Conservation (phyloP, 2,113 vertebrate genomes). For the Climacteris rufus region DNA sequence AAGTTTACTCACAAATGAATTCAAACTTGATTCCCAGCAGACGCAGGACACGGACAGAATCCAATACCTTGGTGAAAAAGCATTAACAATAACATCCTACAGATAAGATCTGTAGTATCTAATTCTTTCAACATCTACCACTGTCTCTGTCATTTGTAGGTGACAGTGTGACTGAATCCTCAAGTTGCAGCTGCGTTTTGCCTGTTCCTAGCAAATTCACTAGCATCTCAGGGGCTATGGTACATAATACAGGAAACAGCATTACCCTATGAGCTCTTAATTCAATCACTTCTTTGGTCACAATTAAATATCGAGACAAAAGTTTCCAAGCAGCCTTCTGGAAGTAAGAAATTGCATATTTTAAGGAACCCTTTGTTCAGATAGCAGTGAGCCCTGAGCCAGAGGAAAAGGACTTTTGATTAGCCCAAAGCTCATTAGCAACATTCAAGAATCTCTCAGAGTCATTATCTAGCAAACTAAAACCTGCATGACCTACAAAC, state of each 20-base stretch:
- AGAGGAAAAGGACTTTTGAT: neutral
- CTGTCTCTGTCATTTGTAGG: neutral
- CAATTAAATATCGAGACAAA: neutral
- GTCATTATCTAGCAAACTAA: neutral
- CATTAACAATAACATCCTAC: neutral
- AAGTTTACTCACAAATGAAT: neutral
- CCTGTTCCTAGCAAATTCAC: neutral
- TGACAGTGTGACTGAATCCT: neutral
- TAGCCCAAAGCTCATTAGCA: constrained; percentile 45
- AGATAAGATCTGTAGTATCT: neutral
- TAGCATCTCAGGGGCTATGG: neutral
- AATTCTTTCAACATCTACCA: neutral
- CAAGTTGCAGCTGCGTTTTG: neutral
- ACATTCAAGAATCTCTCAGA: neutral
- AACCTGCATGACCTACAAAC: constrained; percentile 26
- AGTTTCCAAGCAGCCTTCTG: neutral
- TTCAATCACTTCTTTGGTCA: neutral
- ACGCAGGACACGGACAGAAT: neutral
- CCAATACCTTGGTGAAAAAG: neutral
- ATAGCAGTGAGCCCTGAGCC: neutral
- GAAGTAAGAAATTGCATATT: neutral
- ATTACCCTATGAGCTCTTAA: neutral
- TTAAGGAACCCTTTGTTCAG: neutral
- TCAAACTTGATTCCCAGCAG: neutral
- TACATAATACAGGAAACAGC: neutral